Percentiles rank a stretch among this genome's conserved stretches.
phyloP scores from a whole-genome alignment of 2,888 invertebrate genomes.

The Conus canariensis region DNA sequence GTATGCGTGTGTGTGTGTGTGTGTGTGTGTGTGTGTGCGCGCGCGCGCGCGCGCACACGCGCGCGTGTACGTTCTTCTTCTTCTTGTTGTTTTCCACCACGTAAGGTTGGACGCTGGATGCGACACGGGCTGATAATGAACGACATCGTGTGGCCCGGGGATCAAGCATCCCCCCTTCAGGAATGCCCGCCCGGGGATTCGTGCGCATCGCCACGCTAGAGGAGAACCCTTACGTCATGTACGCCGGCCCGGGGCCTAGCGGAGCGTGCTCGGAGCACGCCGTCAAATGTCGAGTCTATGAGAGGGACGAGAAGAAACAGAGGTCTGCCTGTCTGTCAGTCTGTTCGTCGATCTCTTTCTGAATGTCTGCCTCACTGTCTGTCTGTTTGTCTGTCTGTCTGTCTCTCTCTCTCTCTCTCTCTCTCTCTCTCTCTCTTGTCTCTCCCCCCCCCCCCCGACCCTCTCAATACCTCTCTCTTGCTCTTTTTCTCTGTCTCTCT shows the following conservation, averaged over 20 bases:
- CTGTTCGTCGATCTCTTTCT: not conserved
- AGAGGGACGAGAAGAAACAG: slow-evolving; percentile 51
- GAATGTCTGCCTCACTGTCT: not conserved
- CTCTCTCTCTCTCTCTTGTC: too few species aligned
- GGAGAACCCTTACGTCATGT: slow-evolving; percentile 96
- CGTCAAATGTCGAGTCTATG: slow-evolving; percentile 48
- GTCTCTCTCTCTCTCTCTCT: not conserved
- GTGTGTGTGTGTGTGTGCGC: too few species aligned
- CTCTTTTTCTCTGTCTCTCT: too few species aligned
- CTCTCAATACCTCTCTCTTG: too few species aligned
- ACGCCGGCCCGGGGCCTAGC: slow-evolving; percentile 87
- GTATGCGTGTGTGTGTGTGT: too few species aligned
- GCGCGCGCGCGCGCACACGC: too few species aligned
- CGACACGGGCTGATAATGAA: slow-evolving; percentile 93
- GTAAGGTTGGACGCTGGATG: slow-evolving; percentile 91
- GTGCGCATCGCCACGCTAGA: slow-evolving; percentile 93
- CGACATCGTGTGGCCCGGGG: slow-evolving; percentile 99
- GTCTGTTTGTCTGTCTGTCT: not conserved
- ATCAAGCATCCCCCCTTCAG: slow-evolving; percentile 96
- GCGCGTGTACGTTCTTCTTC: too few species aligned
- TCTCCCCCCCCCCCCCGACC: too few species aligned
- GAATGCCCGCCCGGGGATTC: slow-evolving; percentile 97
- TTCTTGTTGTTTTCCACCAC: too few species aligned
- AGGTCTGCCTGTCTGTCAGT: slow-evolving; percentile 37
- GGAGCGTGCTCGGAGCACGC: slow-evolving; percentile 47